Evolutionary conservation across 2,113 vertebrate species (phyloP).

Genomic region (Motacilla alba): DNA sequence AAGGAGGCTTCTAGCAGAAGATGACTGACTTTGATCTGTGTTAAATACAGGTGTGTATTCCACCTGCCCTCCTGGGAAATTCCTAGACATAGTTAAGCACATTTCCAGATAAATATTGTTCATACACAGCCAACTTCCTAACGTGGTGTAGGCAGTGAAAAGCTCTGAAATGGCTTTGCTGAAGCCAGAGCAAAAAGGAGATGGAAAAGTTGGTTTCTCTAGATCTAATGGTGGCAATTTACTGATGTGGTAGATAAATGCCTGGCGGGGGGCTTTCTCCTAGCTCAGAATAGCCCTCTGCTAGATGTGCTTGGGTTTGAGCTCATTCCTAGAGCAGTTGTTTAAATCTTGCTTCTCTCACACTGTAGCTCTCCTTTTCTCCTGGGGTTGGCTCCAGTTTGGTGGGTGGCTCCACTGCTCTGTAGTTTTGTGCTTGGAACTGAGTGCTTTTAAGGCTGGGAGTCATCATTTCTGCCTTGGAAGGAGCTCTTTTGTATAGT

Average conservation of each 20-base stretch:
- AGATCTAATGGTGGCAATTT: not conserved
- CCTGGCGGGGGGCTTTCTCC: not conserved
- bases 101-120: not conserved
- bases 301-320: not conserved
- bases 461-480: not conserved
- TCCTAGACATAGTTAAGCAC: rapidly evolving
- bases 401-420: not conserved
- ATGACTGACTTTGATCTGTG: not conserved
- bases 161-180: not conserved
- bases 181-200: not conserved
- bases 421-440: not conserved
- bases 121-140: not conserved
- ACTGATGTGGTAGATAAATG: too few species aligned
- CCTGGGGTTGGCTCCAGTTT: not conserved
- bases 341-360: not conserved
- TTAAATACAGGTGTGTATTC: not conserved
- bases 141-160: rapidly evolving
- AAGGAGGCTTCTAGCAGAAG: not conserved
- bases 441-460: not conserved
- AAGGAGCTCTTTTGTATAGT: not conserved
- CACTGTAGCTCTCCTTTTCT: not conserved
- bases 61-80: not conserved
- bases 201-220: not conserved
- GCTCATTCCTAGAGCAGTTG: not conserved
- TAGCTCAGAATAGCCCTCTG: not conserved